Base-by-base conservation (phyloP, 2,888 invertebrate genomes). In the Machimus rusticus region DNA sequence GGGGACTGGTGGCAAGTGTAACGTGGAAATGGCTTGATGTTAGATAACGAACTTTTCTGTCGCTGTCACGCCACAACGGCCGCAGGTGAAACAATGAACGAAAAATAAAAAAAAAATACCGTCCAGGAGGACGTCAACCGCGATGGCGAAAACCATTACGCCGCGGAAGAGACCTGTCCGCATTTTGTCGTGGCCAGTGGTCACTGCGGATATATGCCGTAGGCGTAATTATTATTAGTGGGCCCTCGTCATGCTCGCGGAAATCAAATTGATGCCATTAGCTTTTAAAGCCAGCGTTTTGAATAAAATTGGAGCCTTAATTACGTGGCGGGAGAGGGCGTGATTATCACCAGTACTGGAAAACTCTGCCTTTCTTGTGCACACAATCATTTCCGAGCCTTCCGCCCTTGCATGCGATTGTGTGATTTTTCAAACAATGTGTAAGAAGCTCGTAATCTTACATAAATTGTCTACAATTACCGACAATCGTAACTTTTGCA, bases 101-200 rank as follows among this genome's bases (percentile, higher is more conserved):
- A 46, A 43, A 39, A 39, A 39, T 14, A 6, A 43, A 43, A 43
- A 46, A 46, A 46, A 46, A 43, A 43, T n/a, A 6, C 19, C 8
- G 37, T 19, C 8, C 23, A 23, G 23, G 66, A 66, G 6, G 19
- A 66, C 66, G 28, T 46, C 14, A 46, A 46, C 43, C 14, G 16
- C 55, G 55, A 23, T 12, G 66, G 66, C 78, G 23, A 78, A 78
- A 39, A 78, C n/a, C 78, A 39, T 78, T 37, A 19, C 6, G 43
- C 23, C 23, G 12, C 78, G 78, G 78, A 78, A 78, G 43, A 43
- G 23, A 39, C 39, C 78, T 78, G 78, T 78, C 78, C 39, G 23
- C 78, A 78, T 78, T 78, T 78, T 78, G 78, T 78, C 78, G 78
- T 43, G 39, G 43, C 39, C 43, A 43, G 43, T 78, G 39, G 78